phyloP scores from a whole-genome alignment of 2,888 invertebrate species.

The Tenthredo scrophulariae region DNA sequence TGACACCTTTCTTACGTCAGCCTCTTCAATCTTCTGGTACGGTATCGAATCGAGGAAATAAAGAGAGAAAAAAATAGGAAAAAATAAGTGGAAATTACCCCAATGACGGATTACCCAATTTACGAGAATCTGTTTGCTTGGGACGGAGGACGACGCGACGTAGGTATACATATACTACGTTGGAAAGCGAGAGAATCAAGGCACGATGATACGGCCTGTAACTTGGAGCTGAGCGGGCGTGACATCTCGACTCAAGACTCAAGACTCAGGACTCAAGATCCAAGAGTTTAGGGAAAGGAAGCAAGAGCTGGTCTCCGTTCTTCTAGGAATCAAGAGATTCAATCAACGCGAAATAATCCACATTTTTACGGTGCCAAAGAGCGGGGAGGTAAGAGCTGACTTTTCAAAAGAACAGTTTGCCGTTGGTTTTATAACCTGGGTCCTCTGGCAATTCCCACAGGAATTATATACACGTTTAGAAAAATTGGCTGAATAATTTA shows the following conservation, averaged over 20 bases:
- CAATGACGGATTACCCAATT: conserved; percentile 54
- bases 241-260: conserved; percentile 42
- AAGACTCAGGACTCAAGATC: neutral
- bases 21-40: conserved; percentile 5
- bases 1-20: conserved; percentile 24
- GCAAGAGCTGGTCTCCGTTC: neutral
- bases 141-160: conserved; percentile 8
- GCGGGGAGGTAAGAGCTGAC: conserved; percentile 7
- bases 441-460: neutral
- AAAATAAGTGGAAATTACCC: conserved; percentile 47
- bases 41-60: conserved; percentile 8
- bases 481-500: neutral
- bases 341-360: conserved; percentile 55
- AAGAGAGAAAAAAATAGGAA: neutral
- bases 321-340: conserved; percentile 54
- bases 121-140: conserved; percentile 46
- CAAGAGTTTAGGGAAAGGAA: conserved; percentile 9
- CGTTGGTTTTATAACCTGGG: neutral
- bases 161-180: neutral
- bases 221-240: conserved; percentile 36
- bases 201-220: conserved; percentile 25
- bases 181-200: conserved; percentile 12
- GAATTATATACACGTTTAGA: neutral
- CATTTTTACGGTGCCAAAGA: conserved; percentile 51
- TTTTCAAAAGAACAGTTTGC: conserved; percentile 35